Base-by-base conservation (phyloP, 2,888 invertebrate species). In the Eugnorisma glareosa region DNA sequence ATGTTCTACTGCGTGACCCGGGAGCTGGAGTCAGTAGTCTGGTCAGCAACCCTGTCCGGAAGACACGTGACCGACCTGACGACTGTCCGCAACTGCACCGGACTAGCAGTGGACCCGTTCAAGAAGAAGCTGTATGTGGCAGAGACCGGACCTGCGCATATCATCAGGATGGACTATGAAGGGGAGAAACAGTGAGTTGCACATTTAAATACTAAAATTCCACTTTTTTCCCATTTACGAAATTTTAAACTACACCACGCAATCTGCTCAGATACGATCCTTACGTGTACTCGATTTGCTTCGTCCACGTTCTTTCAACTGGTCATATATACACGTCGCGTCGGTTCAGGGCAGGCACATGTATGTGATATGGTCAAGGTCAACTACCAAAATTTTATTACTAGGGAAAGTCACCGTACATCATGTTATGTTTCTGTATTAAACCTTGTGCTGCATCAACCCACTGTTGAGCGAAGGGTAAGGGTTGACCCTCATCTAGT, bases 121-220 rank as follows among this genome's bases (percentile, higher is more conserved):
- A 84, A 88, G 97, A 89, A 95, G 97, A 85, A 93, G 37, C 93
- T 99, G 10, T 99, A 98, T 91, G 98, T 98, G 95, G 97, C 98
- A 0, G 98, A 99, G 92, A 97, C 90, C 48, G 93, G 95, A 0
- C 95, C 93, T 35, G 93, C 92, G 70, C 92, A 94, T 15, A 93
- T 97, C 54, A 88, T 97, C 93, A 92, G 86, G 90, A 92, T 95
- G 89, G 89, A 93, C 70, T 94, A 95, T n/a, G 93, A 97, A 0
- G 95, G 95, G 0, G 89, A 90, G 11, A 84, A 82, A 1, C 86
- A 90, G 95, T 95, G 59, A 93, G 95, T 93, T 24, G 11, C 0
- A 54, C 4, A n/a, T 11, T 21, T 18, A 45, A 5, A 18, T 6
- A 45, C 45, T 21, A 21, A 7, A 18, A 21, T 7, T 21, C 21